These are phyloP conservation scores for Philantomba maxwellii DNA, from an alignment of 2,113 vertebrate species.

Conservation along the genomic window DNA sequence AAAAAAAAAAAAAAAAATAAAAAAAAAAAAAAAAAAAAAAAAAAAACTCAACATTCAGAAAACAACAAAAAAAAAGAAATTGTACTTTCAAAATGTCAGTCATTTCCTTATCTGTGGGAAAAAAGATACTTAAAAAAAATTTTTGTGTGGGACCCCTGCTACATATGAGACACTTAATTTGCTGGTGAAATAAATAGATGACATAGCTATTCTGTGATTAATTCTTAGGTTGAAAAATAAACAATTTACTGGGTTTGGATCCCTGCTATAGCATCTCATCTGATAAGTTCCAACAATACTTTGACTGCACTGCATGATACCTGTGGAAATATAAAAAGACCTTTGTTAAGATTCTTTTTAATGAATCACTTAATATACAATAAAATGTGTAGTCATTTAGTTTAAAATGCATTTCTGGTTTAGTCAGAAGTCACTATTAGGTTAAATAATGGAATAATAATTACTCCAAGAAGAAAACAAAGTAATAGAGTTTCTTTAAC, in stretches of 20 bases:
- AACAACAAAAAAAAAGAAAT: too few relatives aligned
- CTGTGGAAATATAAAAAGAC: background rate
- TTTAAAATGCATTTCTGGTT: slow-evolving; percentile 8
- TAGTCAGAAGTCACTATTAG: background rate
- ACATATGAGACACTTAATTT: background rate
- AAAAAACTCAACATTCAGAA: too few relatives aligned
- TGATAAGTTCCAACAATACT: background rate
- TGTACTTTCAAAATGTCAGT: background rate
- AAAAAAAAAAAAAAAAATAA: too few relatives aligned
- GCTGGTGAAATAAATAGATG: background rate
- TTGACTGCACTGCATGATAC: background rate
- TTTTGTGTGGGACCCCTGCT: background rate
- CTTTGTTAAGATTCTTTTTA: background rate
- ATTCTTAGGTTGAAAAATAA: background rate
- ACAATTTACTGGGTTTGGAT: background rate
- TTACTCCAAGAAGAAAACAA: slow-evolving; percentile 29
- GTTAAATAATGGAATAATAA: background rate
- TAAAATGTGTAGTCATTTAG: background rate
- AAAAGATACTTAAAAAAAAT: background rate
- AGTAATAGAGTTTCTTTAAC: background rate
- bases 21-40: too few relatives aligned
- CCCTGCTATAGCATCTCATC: background rate
- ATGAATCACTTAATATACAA: background rate
- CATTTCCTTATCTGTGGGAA: background rate
- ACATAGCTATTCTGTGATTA: background rate